These are phyloP conservation scores for Acanthoscelides obtectus DNA, from an alignment of 2,888 invertebrate genomes.

Conservation along the genomic window DNA sequence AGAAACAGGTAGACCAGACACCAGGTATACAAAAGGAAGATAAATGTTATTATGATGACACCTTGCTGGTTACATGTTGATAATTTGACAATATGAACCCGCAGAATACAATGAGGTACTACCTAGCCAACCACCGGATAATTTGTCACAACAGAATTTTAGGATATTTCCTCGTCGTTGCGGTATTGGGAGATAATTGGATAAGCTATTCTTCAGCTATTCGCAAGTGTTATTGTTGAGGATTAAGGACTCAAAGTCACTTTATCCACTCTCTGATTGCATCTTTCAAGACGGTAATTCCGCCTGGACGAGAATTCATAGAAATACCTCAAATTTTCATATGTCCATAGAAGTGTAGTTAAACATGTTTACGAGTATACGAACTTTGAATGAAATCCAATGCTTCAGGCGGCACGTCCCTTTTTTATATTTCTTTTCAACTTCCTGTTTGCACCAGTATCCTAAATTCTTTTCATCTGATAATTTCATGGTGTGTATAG, in stretches of 20 bases:
- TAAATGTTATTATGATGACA: slow-evolving; percentile 33
- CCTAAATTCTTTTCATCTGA: too few species aligned
- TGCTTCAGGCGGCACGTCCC: too few species aligned
- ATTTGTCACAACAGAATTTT: slow-evolving; percentile 37
- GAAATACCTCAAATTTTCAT: too few species aligned
- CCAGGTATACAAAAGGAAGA: slow-evolving; percentile 22
- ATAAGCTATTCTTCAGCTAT: background rate
- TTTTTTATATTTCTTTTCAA: too few species aligned
- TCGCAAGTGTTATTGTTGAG: background rate
- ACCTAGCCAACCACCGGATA: slow-evolving; percentile 32
- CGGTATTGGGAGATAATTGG: background rate
- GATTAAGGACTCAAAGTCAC: background rate
- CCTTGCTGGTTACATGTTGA: slow-evolving; percentile 34
- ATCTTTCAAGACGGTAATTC: too few species aligned
- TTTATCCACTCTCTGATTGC: too few species aligned
- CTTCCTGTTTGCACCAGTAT: too few species aligned
- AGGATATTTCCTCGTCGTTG: background rate
- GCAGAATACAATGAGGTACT: slow-evolving; percentile 30
- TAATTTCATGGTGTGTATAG: too few species aligned
- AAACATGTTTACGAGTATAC: too few species aligned
- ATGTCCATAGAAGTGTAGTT: too few species aligned
- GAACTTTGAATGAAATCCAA: too few species aligned
- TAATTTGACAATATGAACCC: slow-evolving; percentile 39
- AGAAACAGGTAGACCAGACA: slow-evolving; percentile 16
- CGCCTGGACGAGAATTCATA: too few species aligned